Percentiles rank a stretch among this genome's conserved stretches.
Conservation (phyloP, 2,888 invertebrate species). For the Idaea straminata region DNA sequence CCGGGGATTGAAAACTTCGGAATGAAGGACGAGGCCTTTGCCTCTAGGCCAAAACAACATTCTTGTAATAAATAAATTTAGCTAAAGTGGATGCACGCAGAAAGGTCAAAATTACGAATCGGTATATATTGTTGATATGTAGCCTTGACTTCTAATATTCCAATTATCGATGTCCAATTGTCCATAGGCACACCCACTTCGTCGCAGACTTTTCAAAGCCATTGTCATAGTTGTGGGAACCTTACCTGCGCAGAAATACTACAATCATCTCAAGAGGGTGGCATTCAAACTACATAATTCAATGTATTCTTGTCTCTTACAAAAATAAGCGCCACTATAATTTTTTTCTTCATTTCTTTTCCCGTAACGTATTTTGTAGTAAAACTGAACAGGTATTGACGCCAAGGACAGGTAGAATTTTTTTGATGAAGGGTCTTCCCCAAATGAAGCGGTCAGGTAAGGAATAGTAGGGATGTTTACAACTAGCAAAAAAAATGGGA, state of each 20-base stretch:
- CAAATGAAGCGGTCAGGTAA: constrained; percentile 31
- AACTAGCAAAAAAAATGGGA: neutral
- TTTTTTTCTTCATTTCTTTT: constrained; percentile 55
- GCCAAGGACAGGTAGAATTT: constrained; percentile 58
- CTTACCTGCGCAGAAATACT: constrained; percentile 17
- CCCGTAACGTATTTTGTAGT: constrained; percentile 61
- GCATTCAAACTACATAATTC: constrained; percentile 49
- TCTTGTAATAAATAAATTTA: too few species aligned
- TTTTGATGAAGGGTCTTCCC: constrained; percentile 55
- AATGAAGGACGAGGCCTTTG: too few species aligned
- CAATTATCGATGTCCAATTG: constrained; percentile 34
- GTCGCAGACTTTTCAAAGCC: constrained; percentile 6
- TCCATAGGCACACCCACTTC: constrained; percentile 45
- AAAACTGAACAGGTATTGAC: constrained; percentile 51
- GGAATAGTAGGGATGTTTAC: neutral
- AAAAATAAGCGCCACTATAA: constrained; percentile 68
- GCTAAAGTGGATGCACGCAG: too few species aligned
- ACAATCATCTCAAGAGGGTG: constrained; percentile 44
- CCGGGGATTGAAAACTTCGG: too few species aligned
- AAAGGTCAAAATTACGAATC: too few species aligned
- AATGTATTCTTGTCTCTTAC: constrained; percentile 45
- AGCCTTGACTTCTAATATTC: constrained; percentile 23
- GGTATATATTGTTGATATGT: neutral
- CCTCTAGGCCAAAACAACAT: too few species aligned
- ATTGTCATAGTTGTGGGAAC: constrained; percentile 13